A percentile compares a stretch with the other conserved stretches of the same genome.
phyloP scores from a whole-genome alignment of 2,113 vertebrate genomes.

The Neolamprologus caudopunctatus region DNA sequence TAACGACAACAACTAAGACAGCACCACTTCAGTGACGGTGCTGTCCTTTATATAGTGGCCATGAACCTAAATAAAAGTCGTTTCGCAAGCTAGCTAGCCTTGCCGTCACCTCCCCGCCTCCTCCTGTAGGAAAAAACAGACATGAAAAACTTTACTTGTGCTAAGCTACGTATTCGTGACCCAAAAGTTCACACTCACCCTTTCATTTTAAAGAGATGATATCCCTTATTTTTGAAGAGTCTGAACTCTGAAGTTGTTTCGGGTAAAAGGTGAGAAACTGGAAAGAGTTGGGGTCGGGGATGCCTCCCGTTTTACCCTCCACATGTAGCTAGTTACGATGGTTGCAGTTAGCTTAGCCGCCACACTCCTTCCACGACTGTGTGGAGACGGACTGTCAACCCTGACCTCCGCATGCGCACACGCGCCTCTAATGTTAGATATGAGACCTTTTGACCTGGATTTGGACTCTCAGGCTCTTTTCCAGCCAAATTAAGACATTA shows the following conservation, averaged over 20 bases:
- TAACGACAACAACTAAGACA: background rate
- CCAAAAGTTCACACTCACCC: slow-evolving; percentile 69
- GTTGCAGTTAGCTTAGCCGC: slow-evolving; percentile 65
- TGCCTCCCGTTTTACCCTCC: slow-evolving; percentile 73
- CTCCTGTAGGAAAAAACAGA: slow-evolving; percentile 36
- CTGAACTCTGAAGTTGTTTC: slow-evolving; percentile 45
- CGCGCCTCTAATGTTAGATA: rapidly evolving
- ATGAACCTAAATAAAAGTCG: background rate
- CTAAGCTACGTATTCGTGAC: slow-evolving; percentile 34
- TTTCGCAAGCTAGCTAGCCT: slow-evolving; percentile 44
- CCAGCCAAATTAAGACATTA: background rate
- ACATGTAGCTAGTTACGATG: slow-evolving; percentile 73
- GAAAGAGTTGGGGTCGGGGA: slow-evolving; percentile 66
- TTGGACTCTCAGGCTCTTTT: background rate
- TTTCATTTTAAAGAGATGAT: slow-evolving; percentile 72
- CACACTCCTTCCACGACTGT: slow-evolving; percentile 57
- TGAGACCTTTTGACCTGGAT: rapidly evolving
- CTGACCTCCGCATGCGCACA: slow-evolving; percentile 64
- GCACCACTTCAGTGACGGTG: background rate
- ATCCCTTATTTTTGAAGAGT: slow-evolving; percentile 45
- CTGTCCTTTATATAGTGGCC: background rate
- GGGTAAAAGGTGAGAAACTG: slow-evolving; percentile 34
- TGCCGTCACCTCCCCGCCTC: slow-evolving; percentile 58
- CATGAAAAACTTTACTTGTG: slow-evolving; percentile 65
- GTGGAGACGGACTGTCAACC: slow-evolving; percentile 54